Conservation (phyloP, 2,113 vertebrate species). For the Mesitornis unicolor region DNA sequence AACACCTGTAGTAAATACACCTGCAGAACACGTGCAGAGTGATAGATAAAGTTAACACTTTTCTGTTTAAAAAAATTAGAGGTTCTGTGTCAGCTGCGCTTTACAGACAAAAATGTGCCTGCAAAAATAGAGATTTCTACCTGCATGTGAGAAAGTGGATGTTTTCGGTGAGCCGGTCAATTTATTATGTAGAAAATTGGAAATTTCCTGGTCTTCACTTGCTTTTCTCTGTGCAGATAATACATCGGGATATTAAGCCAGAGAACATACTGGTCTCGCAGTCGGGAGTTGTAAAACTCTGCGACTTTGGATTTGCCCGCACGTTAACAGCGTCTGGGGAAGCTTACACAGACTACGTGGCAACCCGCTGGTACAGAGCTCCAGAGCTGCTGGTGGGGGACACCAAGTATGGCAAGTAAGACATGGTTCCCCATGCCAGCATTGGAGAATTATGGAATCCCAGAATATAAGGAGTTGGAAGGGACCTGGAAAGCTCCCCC, state of each 20-base stretch:
- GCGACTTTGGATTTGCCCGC: conserved; percentile 91
- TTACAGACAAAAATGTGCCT: too few species aligned
- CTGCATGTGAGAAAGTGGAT: background rate
- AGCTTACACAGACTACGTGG: conserved; percentile 89
- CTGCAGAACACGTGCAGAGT: background rate
- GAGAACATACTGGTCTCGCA: conserved; percentile 93
- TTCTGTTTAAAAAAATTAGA: background rate
- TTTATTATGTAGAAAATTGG: rapidly evolving
- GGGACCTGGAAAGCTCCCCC: too few species aligned
- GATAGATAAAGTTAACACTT: background rate
- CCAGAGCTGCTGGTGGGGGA: conserved; percentile 91
- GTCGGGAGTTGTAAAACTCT: conserved; percentile 86
- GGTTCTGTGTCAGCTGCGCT: background rate
- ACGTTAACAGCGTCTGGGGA: conserved; percentile 77
- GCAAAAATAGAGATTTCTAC: background rate
- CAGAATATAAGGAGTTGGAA: too few species aligned
- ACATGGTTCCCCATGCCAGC: too few species aligned
- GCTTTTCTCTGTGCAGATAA: conserved; percentile 75
- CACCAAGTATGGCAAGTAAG: conserved; percentile 88
- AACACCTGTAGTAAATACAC: background rate
- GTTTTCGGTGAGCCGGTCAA: background rate
- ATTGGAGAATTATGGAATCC: too few species aligned
- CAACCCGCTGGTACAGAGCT: conserved; percentile 90
- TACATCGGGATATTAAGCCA: conserved; percentile 91
- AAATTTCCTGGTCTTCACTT: background rate